phyloP scores from a whole-genome alignment of 2,888 invertebrate genomes.

The Andrena flavipes region DNA sequence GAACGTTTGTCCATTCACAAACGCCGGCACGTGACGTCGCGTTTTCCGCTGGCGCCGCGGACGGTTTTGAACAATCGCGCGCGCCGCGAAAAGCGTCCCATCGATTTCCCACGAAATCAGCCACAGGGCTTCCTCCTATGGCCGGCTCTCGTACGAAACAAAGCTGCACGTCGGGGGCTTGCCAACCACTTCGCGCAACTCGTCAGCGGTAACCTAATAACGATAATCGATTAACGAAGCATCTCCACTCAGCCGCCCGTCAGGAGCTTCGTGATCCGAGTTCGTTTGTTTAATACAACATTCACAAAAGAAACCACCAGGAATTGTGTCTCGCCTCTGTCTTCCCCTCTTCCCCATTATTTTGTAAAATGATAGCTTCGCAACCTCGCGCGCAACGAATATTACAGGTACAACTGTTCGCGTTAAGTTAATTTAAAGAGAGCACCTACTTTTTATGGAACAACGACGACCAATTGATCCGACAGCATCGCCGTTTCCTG shows the following conservation, averaged over 20 bases:
- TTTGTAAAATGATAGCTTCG: too few species aligned
- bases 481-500: too few species aligned
- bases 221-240: slow-evolving; percentile 71
- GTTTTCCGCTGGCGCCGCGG: slow-evolving; percentile 46
- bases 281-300: neutral
- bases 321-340: too few species aligned
- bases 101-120: slow-evolving; percentile 29
- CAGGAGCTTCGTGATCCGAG: slow-evolving; percentile 25
- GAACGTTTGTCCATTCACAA: slow-evolving; percentile 65
- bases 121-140: neutral
- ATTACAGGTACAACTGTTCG: too few species aligned
- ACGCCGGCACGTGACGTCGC: slow-evolving; percentile 54
- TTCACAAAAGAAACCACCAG: too few species aligned
- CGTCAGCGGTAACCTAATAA: slow-evolving; percentile 64
- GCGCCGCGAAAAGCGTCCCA: slow-evolving; percentile 32
- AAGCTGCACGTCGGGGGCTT: slow-evolving; percentile 42
- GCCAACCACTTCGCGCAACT: slow-evolving; percentile 27
- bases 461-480: neutral
- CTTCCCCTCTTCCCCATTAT: too few species aligned
- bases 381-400: too few species aligned
- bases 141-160: slow-evolving; percentile 28
- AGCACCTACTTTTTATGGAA: neutral
- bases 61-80: slow-evolving; percentile 44
- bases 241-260: slow-evolving; percentile 30
- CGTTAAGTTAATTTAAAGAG: too few species aligned